These are phyloP conservation scores for Coregonus sp. DNA, from an alignment of 2,797 vertebrate genomes.

Conservation along the genomic window DNA sequence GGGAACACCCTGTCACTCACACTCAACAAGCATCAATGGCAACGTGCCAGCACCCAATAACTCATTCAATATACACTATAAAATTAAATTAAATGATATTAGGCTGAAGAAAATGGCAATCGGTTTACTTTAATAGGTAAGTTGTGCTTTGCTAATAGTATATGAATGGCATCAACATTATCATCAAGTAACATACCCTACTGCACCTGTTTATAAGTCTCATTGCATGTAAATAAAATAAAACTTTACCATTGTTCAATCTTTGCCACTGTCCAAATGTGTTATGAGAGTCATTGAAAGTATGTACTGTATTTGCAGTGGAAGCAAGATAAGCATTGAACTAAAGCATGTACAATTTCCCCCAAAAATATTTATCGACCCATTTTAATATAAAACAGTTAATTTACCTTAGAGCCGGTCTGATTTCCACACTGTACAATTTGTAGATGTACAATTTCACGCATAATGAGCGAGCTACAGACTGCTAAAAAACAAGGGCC, in stretches of 20 bases:
- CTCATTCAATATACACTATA: conserved; percentile 9
- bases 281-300: neutral
- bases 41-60: conserved; percentile 18
- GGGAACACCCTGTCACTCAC: conserved; percentile 72
- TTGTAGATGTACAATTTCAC: conserved; percentile 96
- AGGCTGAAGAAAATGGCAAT: neutral
- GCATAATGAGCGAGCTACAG: conserved; percentile 78
- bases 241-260: neutral
- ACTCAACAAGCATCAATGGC: conserved; percentile 30
- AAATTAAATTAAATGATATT: neutral
- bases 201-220: neutral
- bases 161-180: neutral
- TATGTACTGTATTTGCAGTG: neutral
- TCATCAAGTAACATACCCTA: neutral
- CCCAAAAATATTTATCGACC: neutral
- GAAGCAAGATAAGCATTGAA: neutral
- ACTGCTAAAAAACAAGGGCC: conserved; percentile 48
- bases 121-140: neutral
- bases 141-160: neutral
- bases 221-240: neutral
- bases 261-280: neutral
- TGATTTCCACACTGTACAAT: conserved; percentile 98
- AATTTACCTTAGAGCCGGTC: conserved; percentile 89
- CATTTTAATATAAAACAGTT: neutral
- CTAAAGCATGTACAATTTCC: neutral